Evolutionary conservation across 2,888 invertebrate genomes (phyloP).

Genomic region (Biston stratarius): DNA sequence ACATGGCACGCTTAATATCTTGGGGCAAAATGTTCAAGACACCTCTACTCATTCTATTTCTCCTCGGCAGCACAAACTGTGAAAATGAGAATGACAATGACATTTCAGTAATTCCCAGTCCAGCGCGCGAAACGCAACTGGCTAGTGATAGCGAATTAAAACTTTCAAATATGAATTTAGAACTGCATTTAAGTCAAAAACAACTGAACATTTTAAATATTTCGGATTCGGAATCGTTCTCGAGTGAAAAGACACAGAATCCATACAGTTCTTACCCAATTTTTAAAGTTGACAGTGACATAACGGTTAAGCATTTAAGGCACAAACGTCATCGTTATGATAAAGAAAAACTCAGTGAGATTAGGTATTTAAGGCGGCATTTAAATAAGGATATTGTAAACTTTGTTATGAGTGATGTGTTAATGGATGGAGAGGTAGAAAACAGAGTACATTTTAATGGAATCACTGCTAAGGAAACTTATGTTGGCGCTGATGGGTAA

Average conservation of each 20-base stretch:
- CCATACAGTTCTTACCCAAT: slow-evolving; percentile 9
- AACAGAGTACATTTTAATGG: slow-evolving; percentile 88
- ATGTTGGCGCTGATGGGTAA: slow-evolving; percentile 85
- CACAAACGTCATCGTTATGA: slow-evolving; percentile 61
- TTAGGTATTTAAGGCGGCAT: slow-evolving; percentile 74
- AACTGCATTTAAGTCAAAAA: slow-evolving; percentile 5
- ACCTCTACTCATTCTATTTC: slow-evolving; percentile 71
- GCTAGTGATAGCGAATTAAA: slow-evolving; percentile 20
- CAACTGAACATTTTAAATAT: slow-evolving; percentile 16
- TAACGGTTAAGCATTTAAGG: slow-evolving; percentile 50
- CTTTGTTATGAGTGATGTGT: slow-evolving; percentile 88
- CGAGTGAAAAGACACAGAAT: slow-evolving; percentile 2
- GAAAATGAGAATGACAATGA: slow-evolving; percentile 64
- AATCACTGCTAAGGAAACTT: slow-evolving; percentile 89
- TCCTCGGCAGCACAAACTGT: slow-evolving; percentile 75
- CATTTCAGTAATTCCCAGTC: slow-evolving; percentile 44
- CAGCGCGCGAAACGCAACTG: slow-evolving; percentile 24
- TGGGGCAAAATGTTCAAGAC: slow-evolving; percentile 75
- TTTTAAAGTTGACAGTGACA: slow-evolving; percentile 44
- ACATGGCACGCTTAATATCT: slow-evolving; percentile 62
- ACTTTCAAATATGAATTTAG: slow-evolving; percentile 17
- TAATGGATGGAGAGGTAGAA: slow-evolving; percentile 91
- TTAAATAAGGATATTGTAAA: slow-evolving; percentile 81
- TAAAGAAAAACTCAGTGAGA: slow-evolving; percentile 69
- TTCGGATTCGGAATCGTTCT: slow-evolving; percentile 11